Base-by-base conservation (phyloP, 1,140 invertebrate species). In the Diorhabda elongata region DNA sequence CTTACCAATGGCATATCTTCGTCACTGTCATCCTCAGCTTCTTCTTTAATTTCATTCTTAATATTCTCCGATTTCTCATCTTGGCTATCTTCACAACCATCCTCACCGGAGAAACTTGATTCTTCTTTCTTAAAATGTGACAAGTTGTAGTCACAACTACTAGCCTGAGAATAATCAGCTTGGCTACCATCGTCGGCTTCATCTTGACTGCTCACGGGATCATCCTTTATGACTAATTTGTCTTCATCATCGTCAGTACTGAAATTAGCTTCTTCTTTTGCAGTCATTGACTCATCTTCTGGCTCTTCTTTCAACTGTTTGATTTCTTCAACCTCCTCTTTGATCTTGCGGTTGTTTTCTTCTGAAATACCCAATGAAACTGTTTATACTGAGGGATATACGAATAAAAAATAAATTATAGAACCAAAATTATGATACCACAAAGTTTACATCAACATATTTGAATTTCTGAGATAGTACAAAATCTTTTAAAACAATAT, bases 1-100 rank as follows among this genome's bases (percentile, higher is more conserved):
- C 82, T 81, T 84, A 92, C 91, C 84, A 93, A 81, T 69, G 93
- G 92, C 60, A 88, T 79, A 82, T 95, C 92, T 81, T 94, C 92
- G 72, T 93, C 90, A 74, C 86, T 87, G 7, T 88, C 82, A 4
- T 82, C 80, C 56, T 85, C 82, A 58, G 74, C 76, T 82, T 71
- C 82, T 45, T 84, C 83, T 62, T 84, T 79, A 59, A 84, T 81
- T 79, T 83, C 75, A 69, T 79, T 70, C 72, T 84, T 83, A 73
- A 83, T 70, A 6, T 82, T 80, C 58, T 85, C 82, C 71, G 83
- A 80, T 76, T 82, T 83, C 60, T 52, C 6, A 8, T 6, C 6
- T 52, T 52, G 47, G n/a, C 47, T 52, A 43, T 84, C 83, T 66
- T 84, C 81, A 61, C 84, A 82, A 78, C 83, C 76, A 69, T 79